Conservation (phyloP, 2,113 vertebrate species). For the Probosciger aterrimus region DNA sequence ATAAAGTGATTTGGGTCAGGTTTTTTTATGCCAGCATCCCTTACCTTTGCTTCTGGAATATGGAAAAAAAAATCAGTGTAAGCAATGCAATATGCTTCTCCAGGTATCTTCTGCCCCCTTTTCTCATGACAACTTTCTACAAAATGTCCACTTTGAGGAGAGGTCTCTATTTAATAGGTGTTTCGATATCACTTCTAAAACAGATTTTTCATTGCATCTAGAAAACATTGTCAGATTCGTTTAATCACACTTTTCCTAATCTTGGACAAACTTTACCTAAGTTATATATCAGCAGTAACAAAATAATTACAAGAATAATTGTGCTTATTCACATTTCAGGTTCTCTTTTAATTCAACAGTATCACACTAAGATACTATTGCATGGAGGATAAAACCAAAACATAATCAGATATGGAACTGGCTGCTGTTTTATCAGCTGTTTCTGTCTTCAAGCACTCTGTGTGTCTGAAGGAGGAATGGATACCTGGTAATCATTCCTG, state of each 20-base stretch:
- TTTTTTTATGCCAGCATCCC: neutral
- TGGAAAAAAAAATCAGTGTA: neutral
- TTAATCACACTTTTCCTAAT: neutral
- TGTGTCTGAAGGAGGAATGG: neutral
- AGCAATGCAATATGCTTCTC: neutral
- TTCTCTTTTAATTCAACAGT: neutral
- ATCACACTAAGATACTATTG: neutral
- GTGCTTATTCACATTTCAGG: neutral
- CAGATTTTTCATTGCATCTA: neutral
- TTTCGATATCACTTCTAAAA: neutral
- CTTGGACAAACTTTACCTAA: neutral
- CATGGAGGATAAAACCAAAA: neutral
- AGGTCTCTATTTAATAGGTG: neutral
- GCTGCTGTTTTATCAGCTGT: neutral
- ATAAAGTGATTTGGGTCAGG: neutral
- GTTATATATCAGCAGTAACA: neutral
- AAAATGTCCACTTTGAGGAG: neutral
- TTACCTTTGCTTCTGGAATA: neutral
- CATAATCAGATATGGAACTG: neutral
- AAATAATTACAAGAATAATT: neutral
- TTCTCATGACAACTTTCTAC: neutral
- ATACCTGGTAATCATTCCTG: neutral
- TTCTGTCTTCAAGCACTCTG: accelerated
- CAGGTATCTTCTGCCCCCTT: neutral
- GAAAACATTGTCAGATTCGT: neutral